Percentiles rank a stretch among this genome's conserved stretches.
These are phyloP conservation scores for Cordilura impudica DNA, from an alignment of 2,888 invertebrate genomes.

Conservation along the genomic window DNA sequence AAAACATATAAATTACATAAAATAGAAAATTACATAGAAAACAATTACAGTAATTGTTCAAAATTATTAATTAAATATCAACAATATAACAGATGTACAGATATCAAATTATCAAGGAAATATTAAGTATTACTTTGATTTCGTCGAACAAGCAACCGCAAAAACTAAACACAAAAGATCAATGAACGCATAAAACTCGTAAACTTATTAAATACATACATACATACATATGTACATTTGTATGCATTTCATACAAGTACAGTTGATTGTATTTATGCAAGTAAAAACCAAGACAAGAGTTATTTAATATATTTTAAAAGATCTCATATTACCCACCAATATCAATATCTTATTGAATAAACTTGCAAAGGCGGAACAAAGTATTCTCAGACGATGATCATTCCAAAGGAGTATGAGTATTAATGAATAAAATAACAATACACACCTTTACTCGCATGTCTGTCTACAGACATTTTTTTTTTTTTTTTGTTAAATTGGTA, in stretches of 20 bases:
- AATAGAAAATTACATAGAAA: constrained; percentile 9
- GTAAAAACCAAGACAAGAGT: constrained; percentile 7
- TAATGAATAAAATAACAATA: constrained; percentile 28
- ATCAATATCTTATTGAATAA: too few relatives aligned
- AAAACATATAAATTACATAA: constrained; percentile 46
- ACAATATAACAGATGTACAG: constrained; percentile 48
- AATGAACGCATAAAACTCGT: too few relatives aligned
- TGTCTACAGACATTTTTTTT: not conserved
- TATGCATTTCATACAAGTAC: not conserved
- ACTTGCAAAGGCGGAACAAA: too few relatives aligned
- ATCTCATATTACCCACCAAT: constrained; percentile 38
- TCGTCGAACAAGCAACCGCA: constrained; percentile 37
- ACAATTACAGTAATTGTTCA: constrained; percentile 34
- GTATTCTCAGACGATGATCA: constrained; percentile 2
- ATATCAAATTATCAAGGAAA: constrained; percentile 36
- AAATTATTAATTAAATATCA: constrained; percentile 21
- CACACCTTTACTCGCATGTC: constrained; percentile 37
- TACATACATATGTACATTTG: too few relatives aligned
- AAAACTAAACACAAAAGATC: too few relatives aligned
- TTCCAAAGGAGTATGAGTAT: not conserved
- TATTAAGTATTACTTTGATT: not conserved
- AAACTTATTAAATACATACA: too few relatives aligned
- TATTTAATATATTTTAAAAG: constrained; percentile 41
- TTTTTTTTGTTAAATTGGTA: not conserved
- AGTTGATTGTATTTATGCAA: constrained; percentile 16